Percentiles rank a stretch among this genome's conserved stretches.
Evolutionary conservation across 1,140 invertebrate species (phyloP).

Genomic region (Spodoptera frugiperda): DNA sequence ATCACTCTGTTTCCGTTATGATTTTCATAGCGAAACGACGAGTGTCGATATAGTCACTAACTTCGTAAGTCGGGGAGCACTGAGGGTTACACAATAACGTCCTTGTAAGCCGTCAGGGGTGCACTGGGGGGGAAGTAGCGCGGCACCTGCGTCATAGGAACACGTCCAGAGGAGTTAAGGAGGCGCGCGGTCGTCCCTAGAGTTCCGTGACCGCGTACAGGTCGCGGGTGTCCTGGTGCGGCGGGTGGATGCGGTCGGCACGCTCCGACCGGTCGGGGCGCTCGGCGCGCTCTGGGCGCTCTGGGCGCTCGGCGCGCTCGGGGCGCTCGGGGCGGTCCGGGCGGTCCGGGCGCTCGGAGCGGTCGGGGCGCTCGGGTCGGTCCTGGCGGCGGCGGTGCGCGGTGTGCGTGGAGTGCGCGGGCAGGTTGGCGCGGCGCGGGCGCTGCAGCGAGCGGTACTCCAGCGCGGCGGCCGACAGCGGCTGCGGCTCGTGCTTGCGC

Average conservation of each 20-base stretch:
- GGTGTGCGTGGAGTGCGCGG: constrained; percentile 60
- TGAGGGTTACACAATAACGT: constrained; percentile 10
- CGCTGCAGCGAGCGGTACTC: constrained; percentile 80
- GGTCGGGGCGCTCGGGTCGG: constrained; percentile 44
- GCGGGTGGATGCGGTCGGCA: constrained; percentile 45
- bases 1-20: constrained; percentile 15
- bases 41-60: constrained; percentile 14
- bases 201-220: constrained; percentile 82
- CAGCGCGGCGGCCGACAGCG: constrained; percentile 75
- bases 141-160: not conserved
- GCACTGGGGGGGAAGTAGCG: not conserved
- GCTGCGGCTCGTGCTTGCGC: constrained; percentile 75
- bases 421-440: constrained; percentile 71
- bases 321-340: constrained; percentile 66
- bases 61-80: not conserved
- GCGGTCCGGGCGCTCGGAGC: constrained; percentile 52
- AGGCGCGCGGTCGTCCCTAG: constrained; percentile 55
- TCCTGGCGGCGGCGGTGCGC: constrained; percentile 59
- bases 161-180: constrained; percentile 8
- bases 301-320: constrained; percentile 67
- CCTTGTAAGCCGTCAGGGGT: not conserved
- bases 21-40: constrained; percentile 24
- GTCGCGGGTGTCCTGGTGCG: constrained; percentile 69
- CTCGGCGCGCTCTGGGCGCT: constrained; percentile 63
- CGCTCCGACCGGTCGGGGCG: constrained; percentile 54